phyloP scores from a whole-genome alignment of 2,113 vertebrate genomes.

The Cavia porcellus region DNA sequence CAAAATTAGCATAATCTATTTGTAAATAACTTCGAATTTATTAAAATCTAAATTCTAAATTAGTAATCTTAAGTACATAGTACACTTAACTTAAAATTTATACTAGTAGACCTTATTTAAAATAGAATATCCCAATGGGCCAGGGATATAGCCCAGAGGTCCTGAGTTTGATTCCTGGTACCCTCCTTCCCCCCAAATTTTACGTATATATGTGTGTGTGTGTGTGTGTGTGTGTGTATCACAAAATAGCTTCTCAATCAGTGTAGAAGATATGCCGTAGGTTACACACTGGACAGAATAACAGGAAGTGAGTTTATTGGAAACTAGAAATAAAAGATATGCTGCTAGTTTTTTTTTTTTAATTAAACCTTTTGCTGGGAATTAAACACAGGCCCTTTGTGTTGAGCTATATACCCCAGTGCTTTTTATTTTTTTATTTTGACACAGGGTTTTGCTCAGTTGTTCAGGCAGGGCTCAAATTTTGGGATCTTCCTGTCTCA shows the following conservation, averaged over 20 bases:
- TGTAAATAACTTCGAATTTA: conserved; percentile 9
- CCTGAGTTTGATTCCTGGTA: too few relatives aligned
- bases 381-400: neutral
- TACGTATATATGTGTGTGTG: too few relatives aligned
- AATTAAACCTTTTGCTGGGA: neutral
- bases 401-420: neutral
- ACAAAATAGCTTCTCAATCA: neutral
- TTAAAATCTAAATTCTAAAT: conserved; percentile 35
- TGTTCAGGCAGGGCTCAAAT: neutral
- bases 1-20: neutral
- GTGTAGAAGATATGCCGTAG: neutral
- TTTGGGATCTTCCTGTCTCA: neutral
- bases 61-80: neutral
- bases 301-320: conserved; percentile 87
- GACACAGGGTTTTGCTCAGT: neutral
- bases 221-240: too few relatives aligned
- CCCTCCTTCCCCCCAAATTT: too few relatives aligned
- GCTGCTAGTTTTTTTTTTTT: conserved; percentile 56
- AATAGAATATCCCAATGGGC: neutral
- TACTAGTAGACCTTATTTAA: conserved; percentile 38
- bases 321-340: conserved; percentile 86
- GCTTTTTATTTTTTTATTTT: neutral
- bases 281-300: conserved; percentile 83
- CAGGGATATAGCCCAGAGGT: too few relatives aligned
- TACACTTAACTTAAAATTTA: neutral